Percentiles rank a stretch among this genome's conserved stretches.
Conservation (phyloP, 2,113 vertebrate species). For the Macrotus californicus region DNA sequence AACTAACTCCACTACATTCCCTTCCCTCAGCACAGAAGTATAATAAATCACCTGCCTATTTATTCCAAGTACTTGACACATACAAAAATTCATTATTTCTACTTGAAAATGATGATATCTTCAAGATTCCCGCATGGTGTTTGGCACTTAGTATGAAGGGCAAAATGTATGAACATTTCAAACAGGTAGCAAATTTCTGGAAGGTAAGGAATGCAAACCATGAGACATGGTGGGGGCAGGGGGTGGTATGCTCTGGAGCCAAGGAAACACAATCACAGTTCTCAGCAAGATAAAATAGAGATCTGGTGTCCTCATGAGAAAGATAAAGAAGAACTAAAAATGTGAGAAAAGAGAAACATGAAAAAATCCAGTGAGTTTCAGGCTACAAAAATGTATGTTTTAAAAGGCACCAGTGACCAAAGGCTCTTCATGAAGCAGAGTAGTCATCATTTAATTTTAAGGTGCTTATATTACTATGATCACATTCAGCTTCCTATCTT, state of each 20-base stretch:
- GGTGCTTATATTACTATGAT: neutral
- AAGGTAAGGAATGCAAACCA: neutral
- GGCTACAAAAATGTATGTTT: neutral
- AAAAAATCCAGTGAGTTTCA: neutral
- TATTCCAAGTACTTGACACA: neutral
- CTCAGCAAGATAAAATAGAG: neutral
- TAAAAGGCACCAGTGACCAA: neutral
- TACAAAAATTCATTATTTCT: neutral
- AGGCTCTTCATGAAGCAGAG: neutral
- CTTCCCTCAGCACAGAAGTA: accelerated
- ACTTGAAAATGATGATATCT: neutral
- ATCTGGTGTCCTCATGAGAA: neutral
- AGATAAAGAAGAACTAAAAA: neutral
- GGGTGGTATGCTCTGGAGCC: neutral
- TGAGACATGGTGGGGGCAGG: neutral
- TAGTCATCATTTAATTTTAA: neutral
- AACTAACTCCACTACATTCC: neutral
- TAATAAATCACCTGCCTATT: neutral
- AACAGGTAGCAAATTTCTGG: neutral
- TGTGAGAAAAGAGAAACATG: neutral
- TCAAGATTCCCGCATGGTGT: neutral
- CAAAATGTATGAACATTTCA: neutral
- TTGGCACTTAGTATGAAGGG: neutral
- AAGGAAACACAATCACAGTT: neutral
- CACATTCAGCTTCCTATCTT: neutral